Conservation (phyloP, 2,797 vertebrate species). For the Pyrrhura leucotis region DNA sequence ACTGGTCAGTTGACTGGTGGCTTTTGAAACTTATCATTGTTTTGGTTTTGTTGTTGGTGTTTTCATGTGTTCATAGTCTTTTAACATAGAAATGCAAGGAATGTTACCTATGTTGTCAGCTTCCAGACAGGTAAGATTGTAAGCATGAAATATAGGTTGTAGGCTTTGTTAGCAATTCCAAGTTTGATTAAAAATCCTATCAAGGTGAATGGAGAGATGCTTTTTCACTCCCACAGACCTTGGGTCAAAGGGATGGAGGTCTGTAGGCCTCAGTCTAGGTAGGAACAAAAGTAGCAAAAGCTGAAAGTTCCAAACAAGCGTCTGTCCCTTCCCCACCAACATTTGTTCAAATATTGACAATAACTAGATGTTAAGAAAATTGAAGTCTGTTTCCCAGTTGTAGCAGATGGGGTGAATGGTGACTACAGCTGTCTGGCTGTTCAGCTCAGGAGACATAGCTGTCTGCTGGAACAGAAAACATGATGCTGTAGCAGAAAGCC, state of each 20-base stretch:
- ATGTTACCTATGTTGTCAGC: background rate
- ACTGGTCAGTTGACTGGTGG: background rate
- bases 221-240: background rate
- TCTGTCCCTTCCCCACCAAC: background rate
- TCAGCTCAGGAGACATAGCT: background rate
- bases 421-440: background rate
- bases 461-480: background rate
- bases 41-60: background rate
- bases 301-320: background rate
- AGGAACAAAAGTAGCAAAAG: background rate
- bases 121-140: background rate
- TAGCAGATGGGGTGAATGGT: background rate
- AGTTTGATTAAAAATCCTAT: background rate
- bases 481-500: background rate
- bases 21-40: background rate
- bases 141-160: background rate
- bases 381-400: background rate
- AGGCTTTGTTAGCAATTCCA: background rate
- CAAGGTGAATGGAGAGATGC: background rate
- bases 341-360: background rate
- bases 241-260: background rate
- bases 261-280: fast-evolving
- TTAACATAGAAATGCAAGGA: background rate
- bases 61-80: background rate
- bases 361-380: background rate